These are phyloP conservation scores for Catotricha subobsoleta DNA, from an alignment of 2,888 invertebrate genomes.

Conservation along the genomic window DNA sequence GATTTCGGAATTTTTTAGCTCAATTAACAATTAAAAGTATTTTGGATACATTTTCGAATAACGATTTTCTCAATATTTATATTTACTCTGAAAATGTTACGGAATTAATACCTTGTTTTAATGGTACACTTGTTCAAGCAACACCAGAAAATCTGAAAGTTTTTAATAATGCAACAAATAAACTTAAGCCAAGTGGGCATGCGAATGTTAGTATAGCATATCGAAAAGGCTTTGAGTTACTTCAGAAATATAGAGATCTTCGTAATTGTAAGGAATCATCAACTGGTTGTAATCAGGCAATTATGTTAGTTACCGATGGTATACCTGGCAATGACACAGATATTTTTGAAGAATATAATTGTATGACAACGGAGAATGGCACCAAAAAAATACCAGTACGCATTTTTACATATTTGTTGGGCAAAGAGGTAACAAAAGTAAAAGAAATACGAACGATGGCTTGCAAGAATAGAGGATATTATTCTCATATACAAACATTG, in stretches of 20 bases:
- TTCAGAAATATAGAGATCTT: slow-evolving; percentile 40
- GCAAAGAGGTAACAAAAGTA: slow-evolving; percentile 81
- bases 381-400: slow-evolving; percentile 62
- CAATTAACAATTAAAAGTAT: slow-evolving; percentile 74
- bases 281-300: slow-evolving; percentile 79
- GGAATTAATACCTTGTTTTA: slow-evolving; percentile 72
- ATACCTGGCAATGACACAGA: slow-evolving; percentile 88
- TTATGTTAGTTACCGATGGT: slow-evolving; percentile 98
- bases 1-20: slow-evolving; percentile 56
- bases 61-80: slow-evolving; percentile 91
- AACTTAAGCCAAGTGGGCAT: slow-evolving; percentile 24
- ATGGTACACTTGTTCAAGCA: slow-evolving; percentile 64
- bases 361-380: slow-evolving; percentile 39
- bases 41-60: slow-evolving; percentile 88
- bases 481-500: slow-evolving; percentile 82
- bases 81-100: slow-evolving; percentile 54
- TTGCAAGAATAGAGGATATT: slow-evolving; percentile 87
- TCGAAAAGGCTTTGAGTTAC: slow-evolving; percentile 61
- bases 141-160: slow-evolving; percentile 66
- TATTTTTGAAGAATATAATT: slow-evolving; percentile 69
- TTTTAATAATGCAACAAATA: slow-evolving; percentile 36
- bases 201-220: slow-evolving; percentile 75
- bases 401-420: slow-evolving; percentile 89
- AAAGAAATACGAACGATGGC: slow-evolving; percentile 87
- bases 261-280: slow-evolving; percentile 35